These are phyloP conservation scores for Silurus meridionalis DNA, from an alignment of 2,113 vertebrate genomes.

Conservation along the genomic window DNA sequence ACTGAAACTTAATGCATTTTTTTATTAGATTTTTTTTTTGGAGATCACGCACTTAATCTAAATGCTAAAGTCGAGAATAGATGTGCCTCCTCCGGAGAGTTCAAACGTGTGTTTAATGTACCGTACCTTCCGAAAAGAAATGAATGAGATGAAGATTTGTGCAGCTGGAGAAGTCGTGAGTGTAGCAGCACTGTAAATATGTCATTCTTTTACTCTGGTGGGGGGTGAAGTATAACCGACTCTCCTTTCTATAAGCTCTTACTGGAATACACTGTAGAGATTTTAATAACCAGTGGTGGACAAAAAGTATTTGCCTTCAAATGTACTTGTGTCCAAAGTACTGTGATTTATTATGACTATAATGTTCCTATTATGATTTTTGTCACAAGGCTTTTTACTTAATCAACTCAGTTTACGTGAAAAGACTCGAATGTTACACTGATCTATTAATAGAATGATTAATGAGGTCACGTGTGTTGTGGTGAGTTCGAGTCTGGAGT, in stretches of 20 bases:
- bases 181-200: conserved; percentile 11
- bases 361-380: too few species aligned
- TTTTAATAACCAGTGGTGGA: neutral
- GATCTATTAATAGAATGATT: too few species aligned
- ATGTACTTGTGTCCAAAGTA: too few species aligned
- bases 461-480: too few species aligned
- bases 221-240: neutral
- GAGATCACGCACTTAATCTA: neutral
- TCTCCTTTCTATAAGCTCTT: neutral
- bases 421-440: too few species aligned
- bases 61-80: conserved; percentile 27
- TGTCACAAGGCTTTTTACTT: too few species aligned
- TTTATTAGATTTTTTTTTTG: too few species aligned
- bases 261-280: neutral
- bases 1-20: conserved; percentile 8
- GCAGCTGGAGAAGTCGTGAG: neutral
- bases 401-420: too few species aligned
- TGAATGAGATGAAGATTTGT: conserved; percentile 9
- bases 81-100: conserved; percentile 6
- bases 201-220: neutral
- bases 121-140: neutral
- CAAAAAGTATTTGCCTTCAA: too few species aligned
- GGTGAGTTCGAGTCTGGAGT: too few species aligned
- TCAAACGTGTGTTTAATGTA: conserved; percentile 14
- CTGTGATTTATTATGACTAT: too few species aligned